Evolutionary conservation across 2,888 invertebrate species (phyloP), one percentile per base, ranked within the genome.

Genomic region (Hypomecis atomaria): DNA sequence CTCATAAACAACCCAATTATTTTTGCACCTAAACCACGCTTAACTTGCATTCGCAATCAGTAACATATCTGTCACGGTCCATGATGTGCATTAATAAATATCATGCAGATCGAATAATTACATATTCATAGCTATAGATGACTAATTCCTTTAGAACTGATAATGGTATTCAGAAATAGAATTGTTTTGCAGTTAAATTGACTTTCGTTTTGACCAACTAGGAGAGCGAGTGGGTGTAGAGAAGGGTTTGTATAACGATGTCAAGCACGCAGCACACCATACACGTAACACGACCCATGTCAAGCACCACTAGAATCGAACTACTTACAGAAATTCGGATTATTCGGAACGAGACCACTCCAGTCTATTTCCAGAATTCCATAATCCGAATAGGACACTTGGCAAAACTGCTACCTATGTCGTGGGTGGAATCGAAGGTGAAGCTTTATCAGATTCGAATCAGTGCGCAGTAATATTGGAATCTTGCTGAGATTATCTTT

Each of bases 341-440:
- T 49, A 23, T 23, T 10, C 42, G 47, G 38, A 38, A 56, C 44
- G 13, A 57, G 53, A 58, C 6, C 40, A 11, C n/a, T 43, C 34
- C 9, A 42, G 38, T 53, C 23, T 62, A 53, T 58, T 62, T 53
- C 53, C 43, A 58, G 58, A 48, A 48, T 48, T 38, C 43, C 45
- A 48, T 43, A 45, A 44, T 53, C 36, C 37, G 47, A 62, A 58
- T 37, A 58, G 57, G 43, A 54, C 45, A 58, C 62, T 58, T 63
- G 58, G 62, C 53, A 58, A 48, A 36, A 55, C 34, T 6, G 42
- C 10, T 43, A 44, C 23, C 34, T 13, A 54, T 58, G 47, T 63
- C 50, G 37, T 62, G 48, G 40, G 47, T 45, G 42, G 23, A 34
- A 13, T 43, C 5, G 43, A 37, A 44, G 11, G 49, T 49, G 11